Conservation (phyloP, 2,888 invertebrate genomes). For the Pachydiplax longipennis region DNA sequence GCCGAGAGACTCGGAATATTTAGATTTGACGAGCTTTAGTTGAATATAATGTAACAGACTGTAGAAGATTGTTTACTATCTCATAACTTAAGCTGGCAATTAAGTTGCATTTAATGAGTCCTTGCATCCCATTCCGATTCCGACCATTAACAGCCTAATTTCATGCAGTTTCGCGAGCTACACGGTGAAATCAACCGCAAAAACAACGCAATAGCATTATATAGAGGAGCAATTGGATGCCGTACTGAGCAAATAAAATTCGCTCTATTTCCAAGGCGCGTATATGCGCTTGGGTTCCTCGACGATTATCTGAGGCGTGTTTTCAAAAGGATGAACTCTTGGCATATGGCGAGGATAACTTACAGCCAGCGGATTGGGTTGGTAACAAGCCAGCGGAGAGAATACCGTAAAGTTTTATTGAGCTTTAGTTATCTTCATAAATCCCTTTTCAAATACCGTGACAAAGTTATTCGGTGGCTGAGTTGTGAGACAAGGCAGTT, state of each 20-base stretch:
- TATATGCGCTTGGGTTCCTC: neutral
- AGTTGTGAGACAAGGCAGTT: too few species aligned
- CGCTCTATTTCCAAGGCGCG: neutral
- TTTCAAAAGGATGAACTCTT: neutral
- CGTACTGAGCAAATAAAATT: neutral
- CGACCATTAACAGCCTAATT: neutral
- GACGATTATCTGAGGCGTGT: neutral
- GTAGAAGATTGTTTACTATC: neutral
- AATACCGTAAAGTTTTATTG: neutral
- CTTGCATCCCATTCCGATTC: neutral
- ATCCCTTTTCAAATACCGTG: too few species aligned
- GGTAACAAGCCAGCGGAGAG: neutral
- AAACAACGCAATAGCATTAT: neutral
- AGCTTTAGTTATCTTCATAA: too few species aligned
- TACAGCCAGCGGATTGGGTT: neutral
- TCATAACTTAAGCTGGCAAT: neutral
- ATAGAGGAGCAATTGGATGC: neutral
- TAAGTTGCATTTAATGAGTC: neutral
- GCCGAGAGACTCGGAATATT: neutral
- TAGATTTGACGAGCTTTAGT: neutral
- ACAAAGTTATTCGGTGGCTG: too few species aligned
- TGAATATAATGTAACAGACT: neutral
- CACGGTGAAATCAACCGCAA: neutral
- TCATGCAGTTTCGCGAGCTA: neutral
- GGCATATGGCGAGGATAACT: neutral